Evolutionary conservation across 1,140 invertebrate species (phyloP).

Genomic region (Orius laevigatus): DNA sequence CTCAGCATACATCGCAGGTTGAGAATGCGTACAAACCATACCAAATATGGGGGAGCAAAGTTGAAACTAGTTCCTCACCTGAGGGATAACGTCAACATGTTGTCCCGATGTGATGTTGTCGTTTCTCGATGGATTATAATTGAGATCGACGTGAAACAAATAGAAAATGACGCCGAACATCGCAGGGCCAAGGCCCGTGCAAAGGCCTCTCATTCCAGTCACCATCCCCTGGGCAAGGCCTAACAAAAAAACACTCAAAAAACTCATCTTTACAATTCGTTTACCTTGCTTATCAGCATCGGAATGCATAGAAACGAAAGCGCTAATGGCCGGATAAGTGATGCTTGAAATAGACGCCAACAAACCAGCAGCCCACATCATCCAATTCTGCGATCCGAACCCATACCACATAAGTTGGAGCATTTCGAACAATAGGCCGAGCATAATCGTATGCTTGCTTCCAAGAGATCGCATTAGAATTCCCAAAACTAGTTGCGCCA

Average conservation of each 20-base stretch:
- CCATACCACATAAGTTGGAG: conserved; percentile 95
- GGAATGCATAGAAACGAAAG: conserved; percentile 94
- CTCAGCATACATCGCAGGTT: too few relatives aligned
- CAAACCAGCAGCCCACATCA: conserved; percentile 97
- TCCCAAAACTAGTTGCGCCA: conserved; percentile 81
- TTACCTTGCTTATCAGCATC: conserved; percentile 87
- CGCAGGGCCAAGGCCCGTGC: conserved; percentile 78
- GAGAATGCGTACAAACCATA: too few relatives aligned
- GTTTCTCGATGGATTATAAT: conserved; percentile 38
- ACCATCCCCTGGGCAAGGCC: conserved; percentile 96
- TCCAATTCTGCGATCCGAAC: conserved; percentile 75
- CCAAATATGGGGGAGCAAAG: too few relatives aligned
- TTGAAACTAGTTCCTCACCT: conserved; percentile 24
- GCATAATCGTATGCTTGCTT: conserved; percentile 92
- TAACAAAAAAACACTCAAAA: conserved; percentile 23
- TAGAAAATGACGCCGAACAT: conserved; percentile 98
- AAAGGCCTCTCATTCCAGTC: conserved; percentile 85
- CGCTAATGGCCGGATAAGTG: conserved; percentile 98
- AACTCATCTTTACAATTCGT: neutral
- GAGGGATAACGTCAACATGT: conserved; percentile 35
- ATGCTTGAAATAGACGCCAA: conserved; percentile 88
- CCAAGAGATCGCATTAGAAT: conserved; percentile 83
- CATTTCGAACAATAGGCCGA: conserved; percentile 92
- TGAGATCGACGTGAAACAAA: conserved; percentile 94
- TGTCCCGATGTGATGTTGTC: conserved; percentile 28